Conservation (phyloP, 1,140 invertebrate species). For the Chironomus tepperi region DNA sequence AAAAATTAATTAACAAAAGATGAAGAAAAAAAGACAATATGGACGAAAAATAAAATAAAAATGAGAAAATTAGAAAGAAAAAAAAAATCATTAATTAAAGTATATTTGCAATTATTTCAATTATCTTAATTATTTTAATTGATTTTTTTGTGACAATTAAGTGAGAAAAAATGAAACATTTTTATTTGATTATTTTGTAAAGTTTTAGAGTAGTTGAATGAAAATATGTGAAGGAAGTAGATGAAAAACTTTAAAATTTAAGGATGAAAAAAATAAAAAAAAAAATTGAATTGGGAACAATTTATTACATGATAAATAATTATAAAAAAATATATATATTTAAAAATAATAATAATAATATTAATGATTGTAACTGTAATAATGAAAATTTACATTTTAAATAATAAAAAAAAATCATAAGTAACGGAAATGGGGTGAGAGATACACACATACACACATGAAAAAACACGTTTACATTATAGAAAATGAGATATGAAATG, state of each 20-base stretch:
- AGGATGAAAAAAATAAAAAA: background rate
- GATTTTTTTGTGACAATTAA: too few species aligned
- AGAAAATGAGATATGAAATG: background rate
- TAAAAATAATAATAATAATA: conserved; percentile 15
- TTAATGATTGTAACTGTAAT: background rate
- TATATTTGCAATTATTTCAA: too few species aligned
- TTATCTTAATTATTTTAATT: too few species aligned
- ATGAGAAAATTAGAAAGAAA: too few species aligned
- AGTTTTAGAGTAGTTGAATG: background rate
- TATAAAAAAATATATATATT: too few species aligned
- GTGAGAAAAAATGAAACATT: too few species aligned
- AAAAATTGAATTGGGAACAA: background rate
- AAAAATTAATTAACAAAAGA: too few species aligned
- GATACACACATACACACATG: conserved; percentile 34
- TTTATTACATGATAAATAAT: conserved; percentile 11
- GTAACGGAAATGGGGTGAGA: conserved; percentile 7
- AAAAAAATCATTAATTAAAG: too few species aligned
- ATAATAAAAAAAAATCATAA: conserved; percentile 20
- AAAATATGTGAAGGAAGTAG: background rate
- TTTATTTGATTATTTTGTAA: too few species aligned
- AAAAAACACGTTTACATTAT: conserved; percentile 26
- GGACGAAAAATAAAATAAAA: too few species aligned
- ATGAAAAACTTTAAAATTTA: background rate
- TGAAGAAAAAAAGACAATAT: too few species aligned
- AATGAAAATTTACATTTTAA: conserved; percentile 2